Base-by-base conservation (phyloP, 2,797 vertebrate species). In the Micropoecilia bifurca region DNA sequence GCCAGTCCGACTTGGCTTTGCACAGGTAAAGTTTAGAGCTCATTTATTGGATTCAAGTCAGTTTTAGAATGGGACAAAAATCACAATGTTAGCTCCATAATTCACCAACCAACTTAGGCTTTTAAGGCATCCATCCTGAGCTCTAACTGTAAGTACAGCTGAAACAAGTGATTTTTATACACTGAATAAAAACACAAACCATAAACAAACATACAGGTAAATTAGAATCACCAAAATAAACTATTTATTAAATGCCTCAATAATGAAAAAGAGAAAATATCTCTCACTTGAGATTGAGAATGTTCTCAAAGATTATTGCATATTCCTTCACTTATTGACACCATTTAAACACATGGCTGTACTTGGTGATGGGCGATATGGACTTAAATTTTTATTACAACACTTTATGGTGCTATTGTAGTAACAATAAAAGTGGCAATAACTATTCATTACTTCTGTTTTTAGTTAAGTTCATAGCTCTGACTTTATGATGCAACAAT, bases 11-110 rank as follows among this genome's bases (percentile, higher is more conserved):
- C 75, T 80, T 45, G 66, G 75, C 76, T 82, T 78, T 78, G 76
- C 10, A 18, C 74, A 50, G 82, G 83, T 89, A 77, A 85, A 88
- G 90, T 81, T 86, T 82, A 88, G 71, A 83, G 71, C 76, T 85
- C 14, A 75, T 91, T 87, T 88, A 79, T 73, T 85, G 75, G 72
- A 89, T 77, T 90, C 78, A 73, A 46, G 82, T 81, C 69, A 79
- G 78, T 77, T 80, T 28, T 69, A 83, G 78, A 71, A 78, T 33
- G 59, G 63, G 85, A 85, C 78, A 79, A 87, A 61, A 72, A 82
- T n/a, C 61, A 73, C 7, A 50, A 50, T 78, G 85, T n/a, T 28
- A 47, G 46, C 53, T 57, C 76, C 39, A 53, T 71, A 48, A 88
- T 79, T 83, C 57, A 2, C 12, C 18, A 57, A 39, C 36, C 63